Base-by-base conservation (phyloP, 2,797 vertebrate species). In the Macropodus opercularis region DNA sequence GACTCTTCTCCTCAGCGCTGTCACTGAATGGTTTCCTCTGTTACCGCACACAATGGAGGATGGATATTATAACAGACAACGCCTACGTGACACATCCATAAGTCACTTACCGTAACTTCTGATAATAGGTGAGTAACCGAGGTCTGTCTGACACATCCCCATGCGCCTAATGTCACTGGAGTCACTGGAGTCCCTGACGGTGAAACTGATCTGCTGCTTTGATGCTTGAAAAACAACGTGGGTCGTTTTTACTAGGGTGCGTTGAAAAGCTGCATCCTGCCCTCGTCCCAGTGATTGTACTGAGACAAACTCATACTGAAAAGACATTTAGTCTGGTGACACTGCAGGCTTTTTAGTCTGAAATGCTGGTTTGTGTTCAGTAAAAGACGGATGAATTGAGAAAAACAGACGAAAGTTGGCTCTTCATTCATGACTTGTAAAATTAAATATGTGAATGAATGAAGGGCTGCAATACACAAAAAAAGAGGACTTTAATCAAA, bases 51-150 rank as follows among this genome's bases (percentile, higher is more conserved):
- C 87, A 90, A 90, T 78, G 67, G 62, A 34, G 26, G 49, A 79
- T 31, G 77, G 86, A 86, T 88, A 82, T 31, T 63, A 63, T 89
- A 66, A 80, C 87, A 26, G 58, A 32, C 78, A 40, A 83, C 79
- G 73, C 89, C 86, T 83, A 75, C 29, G 41, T 90, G 85, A 89
- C 79, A 68, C 84, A 85, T 11, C 31, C 7, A 40, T 15, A 48
- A 78, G 76, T 75, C 72, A n/a, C 69, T 58, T 26, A 50, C 59
- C 71, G 69, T 56, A 66, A 83, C 60, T 52, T 64, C 44, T 64
- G 50, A 83, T 79, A 78, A 74, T 38, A 52, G 72, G 34, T 63
- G 50, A 9, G 22, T 53, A 59, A 64, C 60, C 50, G 56, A 64
- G 54, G 59, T 51, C 69, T 68, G 52, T 51, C 57, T 61, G 59